phyloP scores from a whole-genome alignment of 2,113 vertebrate genomes.

The Cavia aperea region DNA sequence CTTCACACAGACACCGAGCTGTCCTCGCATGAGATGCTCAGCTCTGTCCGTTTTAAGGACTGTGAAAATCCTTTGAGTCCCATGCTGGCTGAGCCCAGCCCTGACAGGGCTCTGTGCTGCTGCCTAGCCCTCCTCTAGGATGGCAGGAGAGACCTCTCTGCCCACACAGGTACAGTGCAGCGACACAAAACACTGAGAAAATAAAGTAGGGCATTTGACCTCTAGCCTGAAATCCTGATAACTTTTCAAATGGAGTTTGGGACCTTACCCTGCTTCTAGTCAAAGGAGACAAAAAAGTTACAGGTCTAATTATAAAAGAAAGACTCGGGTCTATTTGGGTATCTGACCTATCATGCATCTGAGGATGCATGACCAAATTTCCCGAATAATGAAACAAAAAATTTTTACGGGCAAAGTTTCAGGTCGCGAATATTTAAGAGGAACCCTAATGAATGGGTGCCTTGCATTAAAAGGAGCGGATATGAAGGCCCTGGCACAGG shows the following conservation, averaged over 20 bases:
- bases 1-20: neutral
- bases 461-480: neutral
- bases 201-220: neutral
- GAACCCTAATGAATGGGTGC: neutral
- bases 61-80: neutral
- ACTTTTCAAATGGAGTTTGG: neutral
- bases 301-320: neutral
- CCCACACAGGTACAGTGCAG: fast-evolving
- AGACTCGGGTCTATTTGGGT: neutral
- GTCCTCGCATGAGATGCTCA: neutral
- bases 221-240: neutral
- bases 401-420: neutral
- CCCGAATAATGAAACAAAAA: neutral
- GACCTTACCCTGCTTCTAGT: neutral
- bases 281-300: neutral
- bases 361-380: neutral
- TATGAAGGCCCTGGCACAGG: neutral
- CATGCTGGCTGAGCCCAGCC: neutral
- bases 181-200: neutral
- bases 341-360: neutral
- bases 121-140: fast-evolving
- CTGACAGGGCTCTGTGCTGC: neutral
- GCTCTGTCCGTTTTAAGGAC: neutral
- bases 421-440: neutral
- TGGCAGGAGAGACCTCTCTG: fast-evolving